phyloP scores from a whole-genome alignment of 2,797 vertebrate species.

The Euphonia xanthogaster region DNA sequence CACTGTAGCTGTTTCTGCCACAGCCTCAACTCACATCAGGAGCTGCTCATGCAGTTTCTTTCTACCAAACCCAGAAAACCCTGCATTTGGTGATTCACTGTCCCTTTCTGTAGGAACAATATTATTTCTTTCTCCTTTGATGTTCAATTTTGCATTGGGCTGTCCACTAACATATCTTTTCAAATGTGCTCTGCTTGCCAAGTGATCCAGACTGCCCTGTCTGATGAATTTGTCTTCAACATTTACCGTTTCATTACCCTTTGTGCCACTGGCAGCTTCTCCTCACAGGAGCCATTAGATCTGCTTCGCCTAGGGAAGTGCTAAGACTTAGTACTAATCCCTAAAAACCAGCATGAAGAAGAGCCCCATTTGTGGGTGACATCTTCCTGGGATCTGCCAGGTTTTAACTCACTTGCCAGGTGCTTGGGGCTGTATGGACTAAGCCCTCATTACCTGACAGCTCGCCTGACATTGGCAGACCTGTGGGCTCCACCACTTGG shows the following conservation, averaged over 20 bases:
- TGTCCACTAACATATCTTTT: background rate
- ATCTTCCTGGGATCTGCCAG: background rate
- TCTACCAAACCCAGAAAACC: background rate
- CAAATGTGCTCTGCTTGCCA: background rate
- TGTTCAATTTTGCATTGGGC: background rate
- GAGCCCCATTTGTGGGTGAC: background rate
- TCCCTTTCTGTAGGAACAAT: background rate
- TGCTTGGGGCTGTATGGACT: background rate
- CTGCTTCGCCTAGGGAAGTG: background rate
- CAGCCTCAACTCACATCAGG: background rate
- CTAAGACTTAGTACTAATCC: background rate
- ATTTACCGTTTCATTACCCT: slow-evolving; percentile 14
- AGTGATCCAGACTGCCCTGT: background rate
- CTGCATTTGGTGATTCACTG: background rate
- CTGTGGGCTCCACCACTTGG: background rate
- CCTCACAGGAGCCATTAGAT: background rate
- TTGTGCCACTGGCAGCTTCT: background rate
- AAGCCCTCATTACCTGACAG: background rate
- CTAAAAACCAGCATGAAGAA: background rate
- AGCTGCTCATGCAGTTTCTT: background rate
- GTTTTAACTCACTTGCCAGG: background rate
- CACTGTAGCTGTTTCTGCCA: background rate
- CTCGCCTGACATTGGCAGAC: background rate
- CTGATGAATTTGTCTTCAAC: slow-evolving; percentile 24
- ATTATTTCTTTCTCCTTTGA: background rate